Evolutionary conservation across 2,113 vertebrate species (phyloP), one percentile per base, ranked within the genome.

Genomic region (Brevimyrus niger): DNA sequence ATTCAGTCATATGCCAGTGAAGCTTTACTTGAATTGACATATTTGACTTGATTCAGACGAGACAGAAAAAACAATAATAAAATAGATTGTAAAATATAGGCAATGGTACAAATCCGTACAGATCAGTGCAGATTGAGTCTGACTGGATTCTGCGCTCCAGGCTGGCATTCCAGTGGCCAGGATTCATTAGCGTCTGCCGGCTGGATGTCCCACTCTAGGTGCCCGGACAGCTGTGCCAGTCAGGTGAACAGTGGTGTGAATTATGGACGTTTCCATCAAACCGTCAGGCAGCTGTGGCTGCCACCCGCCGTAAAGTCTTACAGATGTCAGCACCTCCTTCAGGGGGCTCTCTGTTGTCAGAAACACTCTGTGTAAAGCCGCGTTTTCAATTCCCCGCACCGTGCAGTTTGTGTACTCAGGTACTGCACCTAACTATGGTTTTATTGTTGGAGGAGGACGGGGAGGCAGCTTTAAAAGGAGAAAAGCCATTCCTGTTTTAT

Each of bases 231-330:
- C 91, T 93, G 91, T 94, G 89, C 89, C 91, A 92, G 89, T 15
- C 2, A 91, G 89, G 90, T 92, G 91, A 92, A 89, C 87, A 73
- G 69, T 87, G 69, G 1, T 73, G 88, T 92, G 88, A 93, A 92
- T 93, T 93, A 91, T 91, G 93, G 90, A 92, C 89, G 88, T 91
- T 90, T 93, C 91, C 90, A 73, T 58, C 15, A 89, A 53, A 61
- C 7, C 17, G 87, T 44, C 7, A 89, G 17, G 89, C 23, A 27
- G 88, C 48, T 86, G 44, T 31, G 82, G 87, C 87, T 87, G 89
- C 69, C 87, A 55, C 85, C 90, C 53, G 48, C 84, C 42, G 53
- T 55, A 55, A 88, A 86, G 27, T 10, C 61, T 69, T 91, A 69
- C 73, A 86, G 86, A 88, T 86, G 86, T 89, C 80, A 44, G 55